Evolutionary conservation across 1,140 invertebrate species (phyloP), one percentile per base, ranked within the genome.

Genomic region (Lucilia sericata): DNA sequence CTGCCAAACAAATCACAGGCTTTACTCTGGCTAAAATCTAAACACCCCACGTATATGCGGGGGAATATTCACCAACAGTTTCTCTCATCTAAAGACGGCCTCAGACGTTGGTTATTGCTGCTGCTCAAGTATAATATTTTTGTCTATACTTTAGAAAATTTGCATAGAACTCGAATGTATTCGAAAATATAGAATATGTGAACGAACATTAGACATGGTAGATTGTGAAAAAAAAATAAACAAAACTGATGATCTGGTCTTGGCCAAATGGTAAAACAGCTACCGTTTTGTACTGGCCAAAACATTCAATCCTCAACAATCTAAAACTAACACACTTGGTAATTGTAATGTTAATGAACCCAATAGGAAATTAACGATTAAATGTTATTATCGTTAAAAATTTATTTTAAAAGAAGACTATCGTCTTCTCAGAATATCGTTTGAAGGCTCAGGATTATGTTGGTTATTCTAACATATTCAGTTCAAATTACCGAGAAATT

Each of bases 1-100:
- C 19, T 13, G 76, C n/a, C 42, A 49, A 80, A 80, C 76, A 80
- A 80, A 80, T 80, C 76, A 80, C 47, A 51, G 76, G 42, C 76
- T 80, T 80, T 70, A 70, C 21, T 70, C 21, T 80, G 47, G 75
- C 17, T 78, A 21, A 51, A 80, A 49, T 21, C 76, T 51, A 80
- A 80, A 80, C 76, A 80, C 76, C 76, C 76, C 42, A 80, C 14
- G 21, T 25, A 49, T 76, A 30, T 47, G 76, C n/a, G 74, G 4
- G 19, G 14, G 21, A 70, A 25, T 70, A 55, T 55, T 30, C 0
- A 12, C 17, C 51, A 17, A 55, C 51, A 2, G 42, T 10, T 42
- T 42, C 42, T 42, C 42, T 42, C 42, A 7, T 7, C 42, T 36
- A 36, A 36, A 36, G 36, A 8, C 36, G 3, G 36, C 8, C 8